Conservation (phyloP, 35 echinoderm and acorn worm genomes). For the Anneissia japonica region DNA sequence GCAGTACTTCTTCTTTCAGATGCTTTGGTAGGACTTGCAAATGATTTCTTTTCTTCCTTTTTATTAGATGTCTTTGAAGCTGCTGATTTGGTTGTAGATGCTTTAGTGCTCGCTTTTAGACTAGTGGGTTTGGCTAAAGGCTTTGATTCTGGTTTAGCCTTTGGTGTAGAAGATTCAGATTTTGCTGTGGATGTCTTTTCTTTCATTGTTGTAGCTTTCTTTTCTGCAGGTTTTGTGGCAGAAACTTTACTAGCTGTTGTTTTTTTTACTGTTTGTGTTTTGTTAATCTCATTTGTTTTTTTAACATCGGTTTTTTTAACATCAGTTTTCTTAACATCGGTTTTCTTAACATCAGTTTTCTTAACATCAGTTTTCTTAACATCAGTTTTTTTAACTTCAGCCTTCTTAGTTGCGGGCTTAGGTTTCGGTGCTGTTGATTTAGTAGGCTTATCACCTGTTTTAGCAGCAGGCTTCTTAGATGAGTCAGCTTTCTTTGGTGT, state of each 20-base stretch:
- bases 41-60: neutral
- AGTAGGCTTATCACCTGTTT: neutral
- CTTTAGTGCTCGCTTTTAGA: conserved; percentile 20
- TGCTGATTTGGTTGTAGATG: neutral
- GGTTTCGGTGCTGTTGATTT: neutral
- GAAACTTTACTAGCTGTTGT: neutral
- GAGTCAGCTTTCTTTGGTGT: conserved; percentile 6
- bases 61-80: conserved; percentile 17
- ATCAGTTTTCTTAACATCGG: neutral
- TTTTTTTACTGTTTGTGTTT: neutral
- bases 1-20: neutral
- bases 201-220: conserved; percentile 38
- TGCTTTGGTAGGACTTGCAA: neutral
- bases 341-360: neutral
- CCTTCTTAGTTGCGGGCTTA: neutral
- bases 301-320: neutral
- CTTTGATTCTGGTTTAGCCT: conserved; percentile 4
- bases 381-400: neutral
- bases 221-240: conserved; percentile 16
- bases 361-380: neutral
- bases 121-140: neutral
- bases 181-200: neutral
- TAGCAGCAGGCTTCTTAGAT: neutral
- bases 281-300: neutral
- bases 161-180: conserved; percentile 1